Evolutionary conservation across 2,113 vertebrate species (phyloP).

Genomic region (Pandion haliaetus): DNA sequence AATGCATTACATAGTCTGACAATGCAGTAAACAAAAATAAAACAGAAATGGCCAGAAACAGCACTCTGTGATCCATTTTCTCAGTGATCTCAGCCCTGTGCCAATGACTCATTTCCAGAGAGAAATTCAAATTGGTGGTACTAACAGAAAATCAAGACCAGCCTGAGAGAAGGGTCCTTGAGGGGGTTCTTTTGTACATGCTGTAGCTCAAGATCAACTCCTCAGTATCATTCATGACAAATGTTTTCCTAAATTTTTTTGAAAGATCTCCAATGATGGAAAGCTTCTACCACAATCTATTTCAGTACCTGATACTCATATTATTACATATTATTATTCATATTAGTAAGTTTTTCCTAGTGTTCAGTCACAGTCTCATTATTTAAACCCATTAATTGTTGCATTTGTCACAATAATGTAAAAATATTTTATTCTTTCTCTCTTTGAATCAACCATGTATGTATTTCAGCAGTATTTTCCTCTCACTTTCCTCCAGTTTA

Average conservation of each 20-base stretch:
- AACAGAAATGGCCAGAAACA: neutral
- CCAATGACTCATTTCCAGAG: neutral
- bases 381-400: neutral
- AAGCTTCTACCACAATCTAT: neutral
- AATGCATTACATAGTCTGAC: neutral
- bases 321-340: neutral
- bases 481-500: neutral
- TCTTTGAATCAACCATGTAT: neutral
- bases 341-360: neutral
- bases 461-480: neutral
- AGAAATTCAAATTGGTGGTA: neutral
- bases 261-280: neutral
- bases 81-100: neutral
- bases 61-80: neutral
- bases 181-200: neutral
- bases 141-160: neutral
- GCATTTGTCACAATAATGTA: neutral
- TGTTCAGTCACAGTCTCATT: neutral
- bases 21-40: slow-evolving; percentile 1
- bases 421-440: neutral
- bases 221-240: neutral
- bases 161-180: neutral
- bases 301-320: neutral
- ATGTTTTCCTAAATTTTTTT: neutral
- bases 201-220: neutral